These are phyloP conservation scores for Meriones unguiculatus DNA, from an alignment of 2,113 vertebrate species.

Conservation along the genomic window DNA sequence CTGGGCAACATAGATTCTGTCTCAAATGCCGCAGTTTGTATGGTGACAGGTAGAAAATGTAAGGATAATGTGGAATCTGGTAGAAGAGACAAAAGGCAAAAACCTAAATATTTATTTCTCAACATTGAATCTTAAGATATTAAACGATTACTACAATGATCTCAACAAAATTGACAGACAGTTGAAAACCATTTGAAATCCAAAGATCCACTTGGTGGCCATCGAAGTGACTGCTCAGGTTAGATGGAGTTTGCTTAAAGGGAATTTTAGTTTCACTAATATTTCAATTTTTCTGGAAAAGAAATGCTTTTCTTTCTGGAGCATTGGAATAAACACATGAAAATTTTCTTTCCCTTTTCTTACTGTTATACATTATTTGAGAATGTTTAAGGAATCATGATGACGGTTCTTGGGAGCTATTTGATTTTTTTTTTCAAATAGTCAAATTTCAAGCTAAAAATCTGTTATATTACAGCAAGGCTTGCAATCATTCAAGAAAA, in stretches of 20 bases:
- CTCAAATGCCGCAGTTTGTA: background rate
- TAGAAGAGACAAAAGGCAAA: background rate
- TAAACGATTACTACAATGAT: background rate
- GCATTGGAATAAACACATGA: background rate
- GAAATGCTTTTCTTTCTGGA: background rate
- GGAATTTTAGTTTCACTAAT: conserved; percentile 20
- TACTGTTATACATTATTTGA: background rate
- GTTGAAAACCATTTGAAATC: background rate
- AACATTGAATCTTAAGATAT: conserved; percentile 16
- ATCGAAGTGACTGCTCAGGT: background rate
- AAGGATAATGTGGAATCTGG: background rate
- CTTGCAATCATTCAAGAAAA: background rate
- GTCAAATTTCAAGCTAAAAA: conserved; percentile 14
- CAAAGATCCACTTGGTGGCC: background rate
- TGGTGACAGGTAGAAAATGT: rapidly evolving
- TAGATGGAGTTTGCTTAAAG: background rate
- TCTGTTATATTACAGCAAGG: background rate
- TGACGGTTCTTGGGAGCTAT: background rate
- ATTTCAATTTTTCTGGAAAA: background rate
- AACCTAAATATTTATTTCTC: background rate
- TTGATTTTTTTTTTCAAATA: conserved; percentile 40
- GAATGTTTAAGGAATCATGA: conserved; percentile 13
- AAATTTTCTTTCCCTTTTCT: background rate
- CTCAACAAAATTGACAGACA: background rate
- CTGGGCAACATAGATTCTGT: background rate